These are phyloP conservation scores for Neoitamus cyanurus DNA, from an alignment of 2,888 invertebrate species.

Conservation along the genomic window DNA sequence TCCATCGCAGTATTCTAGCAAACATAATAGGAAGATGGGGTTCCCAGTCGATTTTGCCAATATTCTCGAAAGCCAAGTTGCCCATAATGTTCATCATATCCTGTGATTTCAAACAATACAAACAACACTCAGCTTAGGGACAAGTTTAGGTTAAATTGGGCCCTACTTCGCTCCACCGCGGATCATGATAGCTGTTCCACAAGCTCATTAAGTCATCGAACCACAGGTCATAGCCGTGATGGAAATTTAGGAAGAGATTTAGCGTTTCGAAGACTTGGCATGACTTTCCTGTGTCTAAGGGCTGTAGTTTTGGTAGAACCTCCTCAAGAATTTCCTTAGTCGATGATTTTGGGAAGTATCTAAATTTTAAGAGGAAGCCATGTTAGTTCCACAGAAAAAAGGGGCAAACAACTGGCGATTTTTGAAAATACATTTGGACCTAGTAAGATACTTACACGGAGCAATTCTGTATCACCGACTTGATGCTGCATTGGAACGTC, in stretches of 20 bases:
- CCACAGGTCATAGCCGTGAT: conserved; percentile 80
- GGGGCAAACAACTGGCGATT: neutral
- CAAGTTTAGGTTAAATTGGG: neutral
- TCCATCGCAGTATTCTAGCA: conserved; percentile 75
- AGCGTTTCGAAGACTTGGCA: conserved; percentile 71
- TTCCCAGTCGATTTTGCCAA: conserved; percentile 89
- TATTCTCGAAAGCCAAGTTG: conserved; percentile 77
- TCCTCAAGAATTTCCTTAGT: conserved; percentile 89
- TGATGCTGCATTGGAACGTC: conserved; percentile 52
- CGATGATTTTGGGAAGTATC: conserved; percentile 78
- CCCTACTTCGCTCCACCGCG: conserved; percentile 63
- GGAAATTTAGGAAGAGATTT: conserved; percentile 77
- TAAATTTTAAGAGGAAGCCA: conserved; percentile 58
- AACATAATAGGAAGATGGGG: conserved; percentile 84
- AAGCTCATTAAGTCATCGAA: conserved; percentile 80
- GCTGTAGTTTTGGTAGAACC: conserved; percentile 82
- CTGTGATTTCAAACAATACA: conserved; percentile 66
- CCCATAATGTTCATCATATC: conserved; percentile 80
- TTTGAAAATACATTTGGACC: neutral
- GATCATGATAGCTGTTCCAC: conserved; percentile 82
- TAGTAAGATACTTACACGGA: conserved; percentile 50
- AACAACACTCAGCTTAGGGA: neutral
- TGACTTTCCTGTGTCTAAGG: conserved; percentile 72
- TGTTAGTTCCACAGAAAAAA: no score
- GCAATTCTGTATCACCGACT: conserved; percentile 51